A percentile compares a stretch with the other conserved stretches of the same genome.
Conservation (phyloP, 2,797 vertebrate genomes). For the Zalophus californianus region DNA sequence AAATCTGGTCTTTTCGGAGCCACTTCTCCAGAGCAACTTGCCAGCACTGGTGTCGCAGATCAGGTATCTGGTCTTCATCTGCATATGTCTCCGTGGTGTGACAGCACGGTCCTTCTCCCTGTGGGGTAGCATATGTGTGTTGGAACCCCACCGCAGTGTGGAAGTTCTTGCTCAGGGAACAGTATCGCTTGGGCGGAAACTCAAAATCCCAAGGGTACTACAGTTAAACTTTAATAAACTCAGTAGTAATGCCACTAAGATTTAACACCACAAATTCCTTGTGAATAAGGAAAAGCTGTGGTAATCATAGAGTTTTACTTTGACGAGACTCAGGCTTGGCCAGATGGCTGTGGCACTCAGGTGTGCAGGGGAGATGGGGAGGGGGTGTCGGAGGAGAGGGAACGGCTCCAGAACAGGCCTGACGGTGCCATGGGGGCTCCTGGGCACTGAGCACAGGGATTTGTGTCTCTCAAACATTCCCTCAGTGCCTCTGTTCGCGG, state of each 20-base stretch:
- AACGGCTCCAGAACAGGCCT: background rate
- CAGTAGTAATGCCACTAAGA: background rate
- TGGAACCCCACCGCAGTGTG: background rate
- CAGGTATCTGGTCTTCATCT: conserved; percentile 88
- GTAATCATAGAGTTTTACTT: too few species aligned
- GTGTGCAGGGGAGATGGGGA: background rate
- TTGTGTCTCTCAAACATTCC: accelerated
- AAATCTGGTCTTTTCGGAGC: conserved; percentile 98
- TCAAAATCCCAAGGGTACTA: background rate
- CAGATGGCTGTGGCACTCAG: accelerated
- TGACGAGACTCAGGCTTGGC: background rate
- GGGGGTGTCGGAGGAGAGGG: background rate
- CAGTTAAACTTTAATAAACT: background rate
- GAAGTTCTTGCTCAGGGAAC: background rate
- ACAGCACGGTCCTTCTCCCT: background rate
- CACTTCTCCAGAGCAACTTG: conserved; percentile 96
- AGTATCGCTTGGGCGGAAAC: background rate
- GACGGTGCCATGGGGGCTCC: background rate
- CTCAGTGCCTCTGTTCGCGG: accelerated
- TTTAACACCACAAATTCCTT: background rate
- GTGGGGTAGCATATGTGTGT: accelerated
- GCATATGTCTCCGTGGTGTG: background rate
- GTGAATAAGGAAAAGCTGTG: background rate
- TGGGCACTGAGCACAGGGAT: accelerated
- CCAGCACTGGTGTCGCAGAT: conserved; percentile 96